A percentile compares a stretch with the other conserved stretches of the same genome.
phyloP scores from a whole-genome alignment of 2,113 vertebrate genomes.

The Oriolus oriolus region DNA sequence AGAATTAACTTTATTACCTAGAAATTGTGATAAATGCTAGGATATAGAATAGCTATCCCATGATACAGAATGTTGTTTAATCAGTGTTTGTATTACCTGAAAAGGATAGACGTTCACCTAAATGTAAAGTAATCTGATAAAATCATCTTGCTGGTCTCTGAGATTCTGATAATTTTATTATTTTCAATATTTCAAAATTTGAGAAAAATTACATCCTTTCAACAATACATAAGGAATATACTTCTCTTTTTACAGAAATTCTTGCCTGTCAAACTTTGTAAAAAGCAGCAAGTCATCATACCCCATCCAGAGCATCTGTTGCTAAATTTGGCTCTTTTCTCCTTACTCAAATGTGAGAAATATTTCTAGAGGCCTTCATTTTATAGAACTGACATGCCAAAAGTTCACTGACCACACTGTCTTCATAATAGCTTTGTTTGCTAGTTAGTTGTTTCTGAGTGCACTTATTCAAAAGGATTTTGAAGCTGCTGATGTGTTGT shows the following conservation, averaged over 20 bases:
- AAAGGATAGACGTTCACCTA: background rate
- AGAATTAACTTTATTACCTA: background rate
- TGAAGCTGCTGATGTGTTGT: conserved; percentile 62
- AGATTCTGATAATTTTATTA: background rate
- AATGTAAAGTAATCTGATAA: background rate
- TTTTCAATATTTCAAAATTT: background rate
- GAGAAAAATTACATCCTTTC: background rate
- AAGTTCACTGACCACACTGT: conserved; percentile 40
- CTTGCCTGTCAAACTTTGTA: background rate
- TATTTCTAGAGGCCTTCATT: conserved; percentile 22
- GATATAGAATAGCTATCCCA: background rate
- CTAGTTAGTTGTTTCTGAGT: conserved; percentile 61
- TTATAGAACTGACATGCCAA: background rate
- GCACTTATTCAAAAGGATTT: conserved; percentile 61
- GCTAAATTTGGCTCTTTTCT: conserved; percentile 23
- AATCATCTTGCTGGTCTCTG: background rate
- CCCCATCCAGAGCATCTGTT: background rate
- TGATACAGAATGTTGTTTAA: background rate
- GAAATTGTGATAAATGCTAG: background rate
- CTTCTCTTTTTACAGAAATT: background rate
- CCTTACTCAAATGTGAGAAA: background rate
- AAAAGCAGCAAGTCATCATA: background rate
- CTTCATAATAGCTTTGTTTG: conserved; percentile 64
- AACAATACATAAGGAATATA: background rate
- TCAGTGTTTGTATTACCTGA: background rate